Evolutionary conservation across 2,797 vertebrate species (phyloP), one percentile per base, ranked within the genome.

Genomic region (Chrysocyon brachyurus): DNA sequence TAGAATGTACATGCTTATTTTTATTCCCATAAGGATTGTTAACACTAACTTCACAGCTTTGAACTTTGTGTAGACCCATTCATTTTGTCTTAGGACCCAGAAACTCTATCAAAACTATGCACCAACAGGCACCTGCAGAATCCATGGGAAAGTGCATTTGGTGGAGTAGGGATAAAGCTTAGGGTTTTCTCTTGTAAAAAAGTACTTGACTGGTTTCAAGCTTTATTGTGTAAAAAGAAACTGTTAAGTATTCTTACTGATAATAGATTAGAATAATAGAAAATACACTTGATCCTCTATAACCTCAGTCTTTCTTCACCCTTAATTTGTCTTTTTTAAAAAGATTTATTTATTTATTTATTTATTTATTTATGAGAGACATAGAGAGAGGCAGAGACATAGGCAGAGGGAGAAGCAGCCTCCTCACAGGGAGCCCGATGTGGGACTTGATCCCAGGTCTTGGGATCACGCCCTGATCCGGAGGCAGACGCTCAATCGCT

Each of bases 241-340:
- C 4, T 21, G 12, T 77, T 49, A 28, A 90, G 24, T 1, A n/a
- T 40, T 49, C 66, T 90, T 75, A 49, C 52, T 91, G 68, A 78
- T 70, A 77, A 88, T 57, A 64, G 5, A 59, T 66, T 6, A 93
- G 36, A 91, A 95, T 93, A 96, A 90, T 52, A 70, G 24, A 22
- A 86, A 70, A 70, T 12, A 28, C 24, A 54, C 28, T 57, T 77
- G 21, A 5, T 87, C 1, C n/a, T 87, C 10, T 90, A 22, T 87
- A 88, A 88, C 3, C 9, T 33, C 46, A 61, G 73, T 59, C 49
- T 84, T 17, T 79, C 4, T 64, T 72, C 9, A 59, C 5, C 75
- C 19, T 61, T 86, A 46, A 46, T 46, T 46, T 46, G 40, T 46
- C 40, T 46, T 46, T 46, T 46, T 46, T 1, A 46, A 46, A 46